Evolutionary conservation across 1,140 invertebrate species (phyloP), one percentile per base, ranked within the genome.

Genomic region (Phymastichus coffea): DNA sequence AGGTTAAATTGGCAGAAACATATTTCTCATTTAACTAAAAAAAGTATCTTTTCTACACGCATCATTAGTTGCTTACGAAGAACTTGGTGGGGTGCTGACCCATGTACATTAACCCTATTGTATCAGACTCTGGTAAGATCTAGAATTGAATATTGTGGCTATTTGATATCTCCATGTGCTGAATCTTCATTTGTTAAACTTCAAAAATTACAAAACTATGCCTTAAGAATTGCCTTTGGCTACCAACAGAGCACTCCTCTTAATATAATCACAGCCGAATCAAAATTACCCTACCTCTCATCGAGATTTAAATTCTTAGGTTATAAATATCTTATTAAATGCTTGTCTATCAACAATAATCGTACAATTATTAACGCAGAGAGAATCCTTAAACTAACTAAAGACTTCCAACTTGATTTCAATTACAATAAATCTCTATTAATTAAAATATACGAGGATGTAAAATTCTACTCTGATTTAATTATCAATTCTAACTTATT

Each of bases 81-180:
- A 19, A 63, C 60, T 0, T 68, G 63, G 64, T 68, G 64, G 64
- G 66, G 64, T 10, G 63, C 64, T 17, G 30, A 62, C 38, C 64
- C 63, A 1, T 15, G 23, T n/a, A 41, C 23, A 56, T 3, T 63
- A 38, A 26, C 46, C 47, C 47, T 30, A 15, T 17, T 69, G 6
- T 66, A 63, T 25, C 61, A 51, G 14, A 26, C 53, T 1, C 40
- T 65, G 12, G 58, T 69, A 14, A 57, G 61, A 48, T 57, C 61
- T 0, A 54, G 54, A 44, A 38, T 69, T 2, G 67, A 69, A 41
- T 69, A 65, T 54, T 20, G 15, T 4, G 37, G 37, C 4, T 40
- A 10, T 40, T 17, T 40, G 15, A 40, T 40, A 7, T 40, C 37
- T 40, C 37, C 37, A 10, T 40, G 37, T 17, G 8, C 37, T 6